Evolutionary conservation across 2,797 vertebrate genomes (phyloP), one percentile per base, ranked within the genome.

Genomic region (Amblyopsis hoosieri): DNA sequence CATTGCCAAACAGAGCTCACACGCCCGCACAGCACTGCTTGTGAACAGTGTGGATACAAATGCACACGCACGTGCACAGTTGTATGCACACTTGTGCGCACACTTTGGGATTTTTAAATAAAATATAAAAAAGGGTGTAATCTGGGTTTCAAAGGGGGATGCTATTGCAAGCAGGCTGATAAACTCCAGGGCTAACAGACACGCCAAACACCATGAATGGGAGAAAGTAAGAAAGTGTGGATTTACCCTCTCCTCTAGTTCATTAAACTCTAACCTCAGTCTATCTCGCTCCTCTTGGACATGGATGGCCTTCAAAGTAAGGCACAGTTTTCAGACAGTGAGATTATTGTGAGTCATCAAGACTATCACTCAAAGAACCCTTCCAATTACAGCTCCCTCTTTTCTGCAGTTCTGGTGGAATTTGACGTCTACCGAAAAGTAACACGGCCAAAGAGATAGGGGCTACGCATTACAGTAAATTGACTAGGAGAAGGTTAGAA

Each of bases 241-340:
- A 93, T 91, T 95, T 94, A 95, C 94, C 93, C 93, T 94, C 91
- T 95, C 94, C 82, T 94, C 93, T 92, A 94, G 93, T 90, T 95
- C 94, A 95, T 91, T 90, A 88, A 84, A 94, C 74, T 93, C 93
- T 94, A 94, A 94, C 91, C 92, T 95, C 93, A 94, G 94, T 85
- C 94, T 94, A 94, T 93, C 91, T 82, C 93, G 92, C 81, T 94
- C 93, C 81, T 94, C 93, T 90, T 93, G 93, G 81, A 92, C 86
- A 87, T 86, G 92, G 87, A 87, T 90, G 75, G 92, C 93, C 94
- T 95, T 94, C 75, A 91, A 91, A 91, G 85, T 76, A 90, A 93
- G 86, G 87, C 86, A 91, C 79, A 87, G 78, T 83, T 62, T 81
- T 77, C 85, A 80, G 85, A 85, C 55, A 77, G 74, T 78, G 71